Percentiles rank a stretch among this genome's conserved stretches.
These are phyloP conservation scores for Piscicola geometra DNA, from an alignment of 2,888 invertebrate genomes.

Conservation along the genomic window DNA sequence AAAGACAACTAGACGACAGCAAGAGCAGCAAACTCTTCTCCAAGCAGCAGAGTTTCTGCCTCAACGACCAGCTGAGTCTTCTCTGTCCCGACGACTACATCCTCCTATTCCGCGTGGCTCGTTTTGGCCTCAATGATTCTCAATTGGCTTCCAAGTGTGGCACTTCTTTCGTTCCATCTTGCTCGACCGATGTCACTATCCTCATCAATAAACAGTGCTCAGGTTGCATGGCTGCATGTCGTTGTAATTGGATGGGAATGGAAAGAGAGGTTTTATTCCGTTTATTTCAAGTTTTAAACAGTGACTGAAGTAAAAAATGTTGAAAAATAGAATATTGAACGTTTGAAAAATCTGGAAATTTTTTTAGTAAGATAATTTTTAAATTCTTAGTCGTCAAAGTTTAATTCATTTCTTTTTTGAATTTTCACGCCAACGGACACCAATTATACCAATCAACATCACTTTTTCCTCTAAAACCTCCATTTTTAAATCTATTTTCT, in stretches of 20 bases:
- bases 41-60: not conserved
- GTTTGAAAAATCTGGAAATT: too few relatives aligned
- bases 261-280: too few relatives aligned
- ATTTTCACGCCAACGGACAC: not conserved
- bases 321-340: too few relatives aligned
- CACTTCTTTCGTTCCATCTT: not conserved
- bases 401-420: not conserved
- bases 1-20: too few relatives aligned
- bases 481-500: too few relatives aligned
- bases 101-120: not conserved
- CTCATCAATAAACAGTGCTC: slow-evolving; percentile 1
- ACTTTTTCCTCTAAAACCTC: too few relatives aligned
- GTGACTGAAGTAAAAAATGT: not conserved
- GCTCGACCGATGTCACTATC: slow-evolving; percentile 2
- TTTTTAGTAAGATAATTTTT: too few relatives aligned
- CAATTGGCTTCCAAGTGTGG: not conserved
- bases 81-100: not conserved
- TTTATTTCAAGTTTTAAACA: too few relatives aligned
- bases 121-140: slow-evolving; percentile 1
- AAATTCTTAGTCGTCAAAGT: too few relatives aligned
- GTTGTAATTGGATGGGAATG: too few relatives aligned
- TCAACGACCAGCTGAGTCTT: not conserved
- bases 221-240: too few relatives aligned
- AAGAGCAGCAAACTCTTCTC: not conserved
- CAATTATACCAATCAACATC: slow-evolving; percentile 8